These are phyloP conservation scores for Catalaphyllia jardinei DNA, from an alignment of 64 coral and sea anemone genomes.

Conservation along the genomic window DNA sequence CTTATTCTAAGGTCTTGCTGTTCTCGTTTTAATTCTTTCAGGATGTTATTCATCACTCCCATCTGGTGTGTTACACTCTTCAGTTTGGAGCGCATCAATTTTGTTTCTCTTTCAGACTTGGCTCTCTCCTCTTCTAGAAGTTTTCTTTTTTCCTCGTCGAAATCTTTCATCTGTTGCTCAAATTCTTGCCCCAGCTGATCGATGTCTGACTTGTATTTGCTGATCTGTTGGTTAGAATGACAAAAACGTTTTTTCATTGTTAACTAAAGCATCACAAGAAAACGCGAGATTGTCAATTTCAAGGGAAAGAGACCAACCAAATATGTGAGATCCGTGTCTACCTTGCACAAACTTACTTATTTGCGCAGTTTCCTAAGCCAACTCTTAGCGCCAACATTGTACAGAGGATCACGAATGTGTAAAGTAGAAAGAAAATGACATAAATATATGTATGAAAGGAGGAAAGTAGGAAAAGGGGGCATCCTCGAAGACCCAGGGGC, in stretches of 20 bases:
- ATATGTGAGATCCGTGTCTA: too few relatives aligned
- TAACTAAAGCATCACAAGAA: too few relatives aligned
- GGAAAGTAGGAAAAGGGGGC: neutral
- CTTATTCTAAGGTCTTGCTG: conserved; percentile 78
- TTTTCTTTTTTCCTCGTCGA: conserved; percentile 33
- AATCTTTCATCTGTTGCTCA: conserved; percentile 29
- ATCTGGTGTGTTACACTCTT: conserved; percentile 15
- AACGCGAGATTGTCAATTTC: too few relatives aligned
- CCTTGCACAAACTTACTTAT: too few relatives aligned
- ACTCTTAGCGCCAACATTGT: too few relatives aligned
- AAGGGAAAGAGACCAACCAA: too few relatives aligned
- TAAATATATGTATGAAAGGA: neutral
- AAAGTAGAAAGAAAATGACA: neutral
- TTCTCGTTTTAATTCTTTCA: conserved; percentile 68
- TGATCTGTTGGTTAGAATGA: conserved; percentile 31
- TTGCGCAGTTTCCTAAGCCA: too few relatives aligned
- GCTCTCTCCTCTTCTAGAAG: conserved; percentile 38
- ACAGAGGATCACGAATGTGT: too few relatives aligned
- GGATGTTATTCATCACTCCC: conserved; percentile 24
- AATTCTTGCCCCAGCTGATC: conserved; percentile 27
- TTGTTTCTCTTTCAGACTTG: neutral
- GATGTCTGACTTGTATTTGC: conserved; percentile 46
- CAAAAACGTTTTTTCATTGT: neutral
- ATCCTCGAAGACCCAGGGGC: too few relatives aligned
- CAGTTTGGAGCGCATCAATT: conserved; percentile 9